Base-by-base conservation (phyloP, 2,113 vertebrate species). In the Actenoides hombroni region DNA sequence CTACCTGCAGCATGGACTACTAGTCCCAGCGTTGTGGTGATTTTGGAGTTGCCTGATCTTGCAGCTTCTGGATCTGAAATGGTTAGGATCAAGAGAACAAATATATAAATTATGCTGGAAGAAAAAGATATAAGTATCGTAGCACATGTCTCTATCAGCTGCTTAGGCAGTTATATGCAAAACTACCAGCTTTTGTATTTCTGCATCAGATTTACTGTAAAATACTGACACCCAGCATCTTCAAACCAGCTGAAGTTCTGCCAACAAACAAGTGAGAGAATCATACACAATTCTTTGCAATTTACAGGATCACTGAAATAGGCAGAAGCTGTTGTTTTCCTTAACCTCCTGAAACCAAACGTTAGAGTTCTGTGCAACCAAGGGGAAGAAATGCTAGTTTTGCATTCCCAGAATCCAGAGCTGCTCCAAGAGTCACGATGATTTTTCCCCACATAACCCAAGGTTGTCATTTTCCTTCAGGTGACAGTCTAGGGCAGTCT, bases 1-100 rank as follows among this genome's bases (percentile, higher is more conserved):
- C 90, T 94, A 99, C 99, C 99, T 98, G 99, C 99, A 95, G 99
- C 99, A 60, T 99, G 99, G 83, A 99, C 99, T 29, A 99, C 99
- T 40, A 99, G 98, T 23, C 99, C 99, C 91, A 99, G 96, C 0
- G 99, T 99, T 70, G 99, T 99, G 76, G 99, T 99, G 95, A 99
- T 99, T 97, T 99, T 99, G 31, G 99, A 99, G 94, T 98, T 99
- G 93, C 97, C 97, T 37, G 98, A 94, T 79, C 99, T 98, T 53
- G 98, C 98, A 44, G 98, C 97, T 97, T 99, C 99, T 94, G 99
- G 98, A 98, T 99, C 99, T 99, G 93, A 97, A 98, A 59, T 1
- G 11, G 86, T 69, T 56, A 85, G 2, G 10, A 83, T 54, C 93
- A 80, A 59, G 23, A 91, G 60, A 65, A 44, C 33, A 88, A 49